These are phyloP conservation scores for Crypturellus tataupa DNA, from an alignment of 2,797 vertebrate species.

Conservation along the genomic window DNA sequence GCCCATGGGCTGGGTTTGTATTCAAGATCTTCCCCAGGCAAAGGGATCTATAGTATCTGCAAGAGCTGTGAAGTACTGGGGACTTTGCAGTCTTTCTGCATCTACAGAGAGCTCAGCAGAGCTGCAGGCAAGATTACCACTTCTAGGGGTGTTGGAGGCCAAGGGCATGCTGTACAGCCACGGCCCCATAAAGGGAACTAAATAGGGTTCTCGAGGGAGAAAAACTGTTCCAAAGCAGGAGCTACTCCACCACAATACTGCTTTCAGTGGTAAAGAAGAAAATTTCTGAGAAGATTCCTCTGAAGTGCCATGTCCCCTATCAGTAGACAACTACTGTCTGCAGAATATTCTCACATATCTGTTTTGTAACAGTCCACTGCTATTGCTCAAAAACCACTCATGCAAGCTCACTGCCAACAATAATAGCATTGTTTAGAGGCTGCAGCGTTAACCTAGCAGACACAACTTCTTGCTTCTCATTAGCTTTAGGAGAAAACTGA, in stretches of 20 bases:
- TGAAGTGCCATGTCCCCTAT: neutral
- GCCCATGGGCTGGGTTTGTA: neutral
- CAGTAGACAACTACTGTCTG: neutral
- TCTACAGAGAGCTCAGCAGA: neutral
- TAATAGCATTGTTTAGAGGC: neutral
- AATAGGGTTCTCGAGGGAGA: neutral
- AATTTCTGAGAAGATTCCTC: neutral
- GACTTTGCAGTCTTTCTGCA: rapidly evolving
- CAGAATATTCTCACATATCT: neutral
- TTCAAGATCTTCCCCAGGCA: neutral
- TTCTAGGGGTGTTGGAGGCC: neutral
- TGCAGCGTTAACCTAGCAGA: neutral
- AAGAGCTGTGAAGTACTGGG: neutral
- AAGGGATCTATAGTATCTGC: neutral
- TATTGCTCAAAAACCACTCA: neutral
- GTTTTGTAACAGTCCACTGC: rapidly evolving
- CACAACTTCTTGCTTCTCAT: neutral
- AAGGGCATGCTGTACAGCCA: neutral
- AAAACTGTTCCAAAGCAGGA: neutral
- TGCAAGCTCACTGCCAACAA: neutral
- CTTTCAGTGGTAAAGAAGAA: neutral
- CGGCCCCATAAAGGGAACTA: rapidly evolving
- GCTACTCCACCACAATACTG: neutral
- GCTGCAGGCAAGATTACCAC: rapidly evolving
- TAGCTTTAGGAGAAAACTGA: neutral